Evolutionary conservation across 1,140 invertebrate species (phyloP), one percentile per base, ranked within the genome.

Genomic region (Zaprionus ghesquierei): DNA sequence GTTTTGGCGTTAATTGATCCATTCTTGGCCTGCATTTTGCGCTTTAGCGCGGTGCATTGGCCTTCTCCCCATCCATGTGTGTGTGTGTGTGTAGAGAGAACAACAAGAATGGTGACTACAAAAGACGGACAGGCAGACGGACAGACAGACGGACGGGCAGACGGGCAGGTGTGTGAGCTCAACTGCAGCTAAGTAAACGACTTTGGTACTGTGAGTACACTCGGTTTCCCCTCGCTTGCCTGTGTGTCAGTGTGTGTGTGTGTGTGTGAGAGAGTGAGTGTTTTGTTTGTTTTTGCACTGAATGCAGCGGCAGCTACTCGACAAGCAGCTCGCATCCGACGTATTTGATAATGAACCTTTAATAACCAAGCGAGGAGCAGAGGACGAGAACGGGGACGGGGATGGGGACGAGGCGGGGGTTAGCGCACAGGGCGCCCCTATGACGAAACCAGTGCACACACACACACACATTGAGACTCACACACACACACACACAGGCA

Each of bases 321-420:
- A 54, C 41, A 50, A 41, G 15, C 56, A 56, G 18, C 68, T 64
- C 60, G 61, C 60, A 70, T 64, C 61, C 60, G 41, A 64, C 64
- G 38, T 69, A 73, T 77, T 76, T 76, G 58, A 73, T 74, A 78
- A 82, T 75, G 79, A 81, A 82, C 79, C 79, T 82, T 81, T 71
- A 79, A 82, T 79, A 77, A 75, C 53, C 54, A 56, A 66, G 77
- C 74, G 74, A 51, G 22, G 23, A 22, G 49, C 13, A 51, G 23
- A 41, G 8, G n/a, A n/a, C n/a, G n/a, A n/a, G n/a, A n/a, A n/a
- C n/a, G n/a, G n/a, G n/a, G n/a, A n/a, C n/a, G 35, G 6, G 35
- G 35, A 41, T 8, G 35, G 15, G n/a, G 35, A 18, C 46, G 10
- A 62, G 1, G 8, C 35, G 22, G 51, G 68, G 68, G 68, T 70